Conservation (phyloP, 2,888 invertebrate genomes). For the Campoplex capitator region DNA sequence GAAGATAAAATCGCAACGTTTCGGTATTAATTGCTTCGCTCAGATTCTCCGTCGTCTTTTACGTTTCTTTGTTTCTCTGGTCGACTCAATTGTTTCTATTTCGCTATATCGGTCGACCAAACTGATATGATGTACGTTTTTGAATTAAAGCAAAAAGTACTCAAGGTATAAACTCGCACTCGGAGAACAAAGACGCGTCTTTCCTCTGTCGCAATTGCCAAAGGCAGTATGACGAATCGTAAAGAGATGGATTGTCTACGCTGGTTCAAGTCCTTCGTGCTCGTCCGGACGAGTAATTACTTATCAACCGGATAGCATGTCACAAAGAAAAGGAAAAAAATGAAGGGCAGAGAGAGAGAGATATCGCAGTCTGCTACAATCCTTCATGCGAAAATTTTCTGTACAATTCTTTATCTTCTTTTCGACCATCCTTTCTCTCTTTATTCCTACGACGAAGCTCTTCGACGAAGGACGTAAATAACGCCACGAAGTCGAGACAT, state of each 20-base stretch:
- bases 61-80: slow-evolving; percentile 9
- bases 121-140: slow-evolving; percentile 24
- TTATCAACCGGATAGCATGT: slow-evolving; percentile 70
- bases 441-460: slow-evolving; percentile 50
- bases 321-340: slow-evolving; percentile 21
- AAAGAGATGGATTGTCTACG: slow-evolving; percentile 68
- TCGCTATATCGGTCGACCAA: slow-evolving; percentile 24
- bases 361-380: slow-evolving; percentile 57
- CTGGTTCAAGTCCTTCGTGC: slow-evolving; percentile 58
- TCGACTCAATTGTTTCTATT: slow-evolving; percentile 2
- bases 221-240: slow-evolving; percentile 51
- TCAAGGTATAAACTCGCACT: slow-evolving; percentile 44
- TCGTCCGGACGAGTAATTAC: slow-evolving; percentile 70
- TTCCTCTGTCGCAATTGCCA: slow-evolving; percentile 31
- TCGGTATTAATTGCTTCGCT: not conserved
- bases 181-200: slow-evolving; percentile 49
- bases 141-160: slow-evolving; percentile 33
- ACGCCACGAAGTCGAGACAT: slow-evolving; percentile 41
- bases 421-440: slow-evolving; percentile 23
- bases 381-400: slow-evolving; percentile 43
- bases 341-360: slow-evolving; percentile 12
- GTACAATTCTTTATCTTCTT: slow-evolving; percentile 48
- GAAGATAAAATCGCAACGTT: slow-evolving; percentile 21
- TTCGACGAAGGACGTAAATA: slow-evolving; percentile 56
- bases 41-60: not conserved